Evolutionary conservation across 2,113 vertebrate genomes (phyloP), one percentile per base, ranked within the genome.

Genomic region (Syngnathoides biaculeatus): DNA sequence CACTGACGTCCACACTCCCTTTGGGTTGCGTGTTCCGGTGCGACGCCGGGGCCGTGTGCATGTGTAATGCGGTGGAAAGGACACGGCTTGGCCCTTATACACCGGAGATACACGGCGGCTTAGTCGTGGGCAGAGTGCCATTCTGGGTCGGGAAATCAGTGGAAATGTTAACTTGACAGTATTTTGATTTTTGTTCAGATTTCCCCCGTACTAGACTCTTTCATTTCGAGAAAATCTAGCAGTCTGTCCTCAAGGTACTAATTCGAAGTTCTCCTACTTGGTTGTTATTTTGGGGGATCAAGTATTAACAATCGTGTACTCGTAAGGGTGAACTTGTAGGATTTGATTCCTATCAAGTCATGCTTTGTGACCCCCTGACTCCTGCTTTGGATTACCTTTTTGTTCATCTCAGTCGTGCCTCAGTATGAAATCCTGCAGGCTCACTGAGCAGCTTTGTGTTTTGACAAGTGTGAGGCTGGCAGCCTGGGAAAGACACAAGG

Each of bases 21-120:
- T 17, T 67, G 80, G 79, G 77, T 67, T 20, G 7, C 62, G 59
- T 76, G 64, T 71, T 74, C 57, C 26, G 13, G 78, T 72, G 72
- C 58, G 14, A 65, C 11, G 47, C 10, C 24, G 68, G 82, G 69
- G 74, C 79, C 55, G 42, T 57, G 73, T 67, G 71, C 82, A 86
- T 80, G 69, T 74, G 38, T 69, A 81, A 81, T 79, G 75, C 77
- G 69, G 67, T 59, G 75, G 73, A 83, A 79, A 73, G 74, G 72
- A 84, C 75, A 56, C 38, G 65, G 76, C 76, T 73, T 22, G 68
- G 61, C 30, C 30, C 72, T 73, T 48, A 9, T 67, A 72, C 40
- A 63, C 69, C 64, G 5, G 64, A 72, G 69, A 81, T 38, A 50
- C 27, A 53, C 40, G 47, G 20, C 67, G 40, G 48, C 35, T 57